Conservation (phyloP, 2,888 invertebrate species). For the Automeris io region DNA sequence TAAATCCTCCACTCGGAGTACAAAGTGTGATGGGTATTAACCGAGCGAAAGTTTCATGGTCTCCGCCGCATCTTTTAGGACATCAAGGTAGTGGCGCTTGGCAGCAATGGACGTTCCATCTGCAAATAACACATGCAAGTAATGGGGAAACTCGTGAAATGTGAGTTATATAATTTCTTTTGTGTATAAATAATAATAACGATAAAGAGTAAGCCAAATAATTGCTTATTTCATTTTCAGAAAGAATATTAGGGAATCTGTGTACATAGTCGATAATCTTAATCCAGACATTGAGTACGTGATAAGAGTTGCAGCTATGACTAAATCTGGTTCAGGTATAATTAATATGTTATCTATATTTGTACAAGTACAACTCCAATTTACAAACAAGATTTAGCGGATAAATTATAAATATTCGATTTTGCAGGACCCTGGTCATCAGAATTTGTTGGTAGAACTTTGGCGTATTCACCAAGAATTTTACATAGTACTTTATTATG, state of each 20-base stretch:
- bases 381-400: too few species aligned
- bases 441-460: conserved; percentile 84
- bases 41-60: conserved; percentile 89
- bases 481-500: conserved; percentile 81
- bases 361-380: too few species aligned
- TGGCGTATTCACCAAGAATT: conserved; percentile 73
- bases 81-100: conserved; percentile 83
- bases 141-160: conserved; percentile 47
- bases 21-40: conserved; percentile 88
- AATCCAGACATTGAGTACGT: conserved; percentile 85
- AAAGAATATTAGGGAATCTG: conserved; percentile 75
- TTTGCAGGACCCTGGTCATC: conserved; percentile 85
- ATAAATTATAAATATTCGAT: neutral
- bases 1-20: conserved; percentile 86
- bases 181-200: neutral
- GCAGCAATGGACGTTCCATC: conserved; percentile 86
- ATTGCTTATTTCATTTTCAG: conserved; percentile 30
- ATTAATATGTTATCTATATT: conserved; percentile 2
- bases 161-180: conserved; percentile 23
- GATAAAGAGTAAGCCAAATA: neutral
- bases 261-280: conserved; percentile 81
- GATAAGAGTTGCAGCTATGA: conserved; percentile 88
- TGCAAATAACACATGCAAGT: conserved; percentile 78
- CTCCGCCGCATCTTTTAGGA: conserved; percentile 84
- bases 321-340: conserved; percentile 79